Evolutionary conservation across 2,113 vertebrate genomes (phyloP).

Genomic region (Atrichornis clamosus): DNA sequence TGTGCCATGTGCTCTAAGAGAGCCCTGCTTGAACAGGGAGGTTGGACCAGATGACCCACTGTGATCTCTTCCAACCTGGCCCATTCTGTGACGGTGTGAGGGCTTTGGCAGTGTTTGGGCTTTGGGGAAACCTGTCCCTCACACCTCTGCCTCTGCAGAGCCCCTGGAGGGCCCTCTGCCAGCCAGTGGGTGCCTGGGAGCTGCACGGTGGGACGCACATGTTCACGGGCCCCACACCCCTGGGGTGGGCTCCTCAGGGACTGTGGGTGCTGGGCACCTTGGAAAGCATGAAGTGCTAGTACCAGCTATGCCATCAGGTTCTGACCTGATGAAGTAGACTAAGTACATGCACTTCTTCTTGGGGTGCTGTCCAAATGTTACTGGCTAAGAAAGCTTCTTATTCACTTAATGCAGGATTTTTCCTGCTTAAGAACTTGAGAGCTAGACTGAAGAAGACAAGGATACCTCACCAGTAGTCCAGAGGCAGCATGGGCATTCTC

Average conservation of each 20-base stretch:
- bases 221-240: fast-evolving
- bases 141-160: background rate
- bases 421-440: background rate
- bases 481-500: background rate
- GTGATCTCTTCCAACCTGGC: background rate
- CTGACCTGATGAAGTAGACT: fast-evolving
- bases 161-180: too few relatives aligned
- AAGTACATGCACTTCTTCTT: background rate
- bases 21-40: background rate
- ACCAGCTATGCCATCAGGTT: background rate
- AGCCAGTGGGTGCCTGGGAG: background rate
- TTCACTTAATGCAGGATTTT: background rate
- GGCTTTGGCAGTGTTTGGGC: background rate
- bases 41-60: background rate
- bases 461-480: background rate
- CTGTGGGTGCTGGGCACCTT: background rate
- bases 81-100: too few relatives aligned
- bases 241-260: too few relatives aligned
- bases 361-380: background rate
- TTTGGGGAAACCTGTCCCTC: background rate
- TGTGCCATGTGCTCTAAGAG: fast-evolving
- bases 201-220: background rate
- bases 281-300: too few relatives aligned
- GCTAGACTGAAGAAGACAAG: background rate
- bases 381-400: background rate